These are phyloP conservation scores for Hypercompe scribonia DNA, from an alignment of 2,888 invertebrate species.

Conservation along the genomic window DNA sequence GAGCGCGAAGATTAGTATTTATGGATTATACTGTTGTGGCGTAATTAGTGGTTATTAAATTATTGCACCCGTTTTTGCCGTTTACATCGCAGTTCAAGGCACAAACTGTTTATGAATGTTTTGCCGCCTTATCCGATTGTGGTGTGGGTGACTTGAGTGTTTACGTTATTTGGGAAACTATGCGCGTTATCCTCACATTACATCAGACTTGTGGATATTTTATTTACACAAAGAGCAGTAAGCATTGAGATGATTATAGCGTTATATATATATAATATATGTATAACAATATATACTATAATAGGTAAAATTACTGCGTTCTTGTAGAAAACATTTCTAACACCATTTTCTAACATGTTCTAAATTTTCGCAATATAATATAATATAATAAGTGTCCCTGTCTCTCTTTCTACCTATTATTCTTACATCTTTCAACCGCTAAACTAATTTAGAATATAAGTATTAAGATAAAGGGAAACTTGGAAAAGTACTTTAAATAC, in stretches of 20 bases:
- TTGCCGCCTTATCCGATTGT: slow-evolving; percentile 7
- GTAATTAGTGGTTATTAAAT: slow-evolving; percentile 55
- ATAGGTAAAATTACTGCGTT: not conserved
- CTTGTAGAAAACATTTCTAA: too few relatives aligned
- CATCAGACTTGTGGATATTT: not conserved
- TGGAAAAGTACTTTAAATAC: too few relatives aligned
- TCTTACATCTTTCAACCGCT: not conserved
- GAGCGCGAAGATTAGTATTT: slow-evolving; percentile 55
- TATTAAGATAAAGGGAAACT: not conserved
- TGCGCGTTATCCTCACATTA: slow-evolving; percentile 1
- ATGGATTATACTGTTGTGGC: slow-evolving; percentile 51
- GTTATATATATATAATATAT: not conserved
- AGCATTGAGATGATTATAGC: not conserved
- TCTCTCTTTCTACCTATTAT: not conserved
- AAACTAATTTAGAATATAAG: not conserved
- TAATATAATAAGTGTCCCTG: too few relatives aligned
- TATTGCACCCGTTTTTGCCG: slow-evolving; percentile 46
- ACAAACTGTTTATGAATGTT: slow-evolving; percentile 14
- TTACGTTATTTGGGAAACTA: slow-evolving; percentile 4
- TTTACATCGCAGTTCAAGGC: slow-evolving; percentile 26
- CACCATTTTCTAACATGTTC: not conserved
- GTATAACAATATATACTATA: too few relatives aligned
- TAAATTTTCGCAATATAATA: not conserved
- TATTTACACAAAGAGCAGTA: not conserved
- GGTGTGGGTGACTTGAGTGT: not conserved